These are phyloP conservation scores for Hypotaenidia okinawae DNA, from an alignment of 2,797 vertebrate species.

Conservation along the genomic window DNA sequence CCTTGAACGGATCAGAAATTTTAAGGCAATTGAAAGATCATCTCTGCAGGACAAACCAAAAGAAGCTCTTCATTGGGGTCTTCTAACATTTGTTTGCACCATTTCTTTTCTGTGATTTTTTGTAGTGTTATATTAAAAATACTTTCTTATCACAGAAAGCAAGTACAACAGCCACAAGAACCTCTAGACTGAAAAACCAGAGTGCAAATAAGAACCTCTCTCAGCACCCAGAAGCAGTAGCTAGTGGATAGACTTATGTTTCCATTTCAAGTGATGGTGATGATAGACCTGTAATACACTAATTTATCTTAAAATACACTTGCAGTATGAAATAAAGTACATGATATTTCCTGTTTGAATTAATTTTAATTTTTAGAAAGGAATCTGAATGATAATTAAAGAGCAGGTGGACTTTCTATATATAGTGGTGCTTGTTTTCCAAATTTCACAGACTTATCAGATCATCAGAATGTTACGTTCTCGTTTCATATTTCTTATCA, in stretches of 20 bases:
- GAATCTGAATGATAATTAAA: not conserved
- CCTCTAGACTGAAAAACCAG: not conserved
- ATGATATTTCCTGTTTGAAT: not conserved
- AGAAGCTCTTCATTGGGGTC: not conserved
- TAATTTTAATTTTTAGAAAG: not conserved
- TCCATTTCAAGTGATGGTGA: not conserved
- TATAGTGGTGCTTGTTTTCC: not conserved
- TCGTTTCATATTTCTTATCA: not conserved
- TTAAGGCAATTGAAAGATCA: not conserved
- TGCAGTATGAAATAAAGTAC: not conserved
- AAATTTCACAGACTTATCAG: not conserved
- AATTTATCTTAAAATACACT: not conserved
- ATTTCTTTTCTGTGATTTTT: not conserved
- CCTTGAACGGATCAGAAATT: not conserved
- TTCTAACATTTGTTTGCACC: not conserved
- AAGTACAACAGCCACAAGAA: not conserved
- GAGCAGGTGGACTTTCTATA: not conserved
- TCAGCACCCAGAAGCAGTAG: not conserved
- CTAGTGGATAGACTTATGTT: not conserved
- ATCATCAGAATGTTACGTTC: not conserved
- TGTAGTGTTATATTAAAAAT: not conserved
- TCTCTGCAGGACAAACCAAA: not conserved
- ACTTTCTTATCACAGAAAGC: not conserved
- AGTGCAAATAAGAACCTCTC: not conserved
- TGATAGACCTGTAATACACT: not conserved